Base-by-base conservation (phyloP, 2,888 invertebrate species). In the Hipparchia sbordonii region DNA sequence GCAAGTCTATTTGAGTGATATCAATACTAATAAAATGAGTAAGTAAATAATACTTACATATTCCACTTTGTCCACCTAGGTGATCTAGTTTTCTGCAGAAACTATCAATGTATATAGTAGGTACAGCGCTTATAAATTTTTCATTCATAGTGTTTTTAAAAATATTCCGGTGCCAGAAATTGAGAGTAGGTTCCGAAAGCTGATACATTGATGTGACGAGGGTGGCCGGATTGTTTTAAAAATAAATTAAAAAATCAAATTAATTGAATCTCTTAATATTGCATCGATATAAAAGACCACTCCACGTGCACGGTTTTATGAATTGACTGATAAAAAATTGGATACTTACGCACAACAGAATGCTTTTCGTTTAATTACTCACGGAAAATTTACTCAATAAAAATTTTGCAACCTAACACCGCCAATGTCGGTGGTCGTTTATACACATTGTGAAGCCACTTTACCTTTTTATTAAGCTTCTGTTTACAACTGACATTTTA, bases 361-460 rank as follows among this genome's bases (percentile, higher is more conserved):
- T 77, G 86, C 87, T 87, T 83, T 89, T 83, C 81, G 79, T 84
- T 80, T 87, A 85, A 89, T 88, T 87, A 83, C 79, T 79, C 77
- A 72, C 46, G 74, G 54, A 59, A 76, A 74, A 72, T 74, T 51
- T 72, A 77, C 72, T 48, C 70, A 77, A 74, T 78, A 76, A 79
- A 23, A 79, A 78, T 72, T 75, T 74, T 76, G 75, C 78, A 79
- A 75, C 54, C 68, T 69, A 69, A 72, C 66, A 66, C 66, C 45
- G 65, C 54, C 33, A 63, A 45, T 59, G 60, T 70, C 56, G 63
- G 70, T 70, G 59, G 65, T 70, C 65, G 52, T 54, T 65, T 60
- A 5, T 52, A 48, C 1, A 56, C 52, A 68, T 67, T 70, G 59
- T 70, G 23, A 46, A n/a, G 48, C 9, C 52, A 56, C n/a, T 33